phyloP scores from a whole-genome alignment of 2,797 vertebrate species.

The Chanos chanos region DNA sequence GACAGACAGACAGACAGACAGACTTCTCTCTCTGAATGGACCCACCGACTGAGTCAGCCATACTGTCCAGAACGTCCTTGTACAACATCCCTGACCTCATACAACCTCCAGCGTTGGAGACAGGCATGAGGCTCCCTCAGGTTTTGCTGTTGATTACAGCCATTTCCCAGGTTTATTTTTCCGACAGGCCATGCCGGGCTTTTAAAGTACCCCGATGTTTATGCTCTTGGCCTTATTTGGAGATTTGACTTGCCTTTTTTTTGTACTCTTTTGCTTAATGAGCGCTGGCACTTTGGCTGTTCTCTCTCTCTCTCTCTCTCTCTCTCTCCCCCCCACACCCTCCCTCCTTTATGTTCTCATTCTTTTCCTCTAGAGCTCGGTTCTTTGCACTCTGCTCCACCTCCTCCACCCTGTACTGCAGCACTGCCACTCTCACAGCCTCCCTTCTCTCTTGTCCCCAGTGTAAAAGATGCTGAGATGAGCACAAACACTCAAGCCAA shows the following conservation, averaged over 20 bases:
- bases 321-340: not conserved
- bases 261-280: slow-evolving; percentile 45
- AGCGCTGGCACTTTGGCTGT: slow-evolving; percentile 44
- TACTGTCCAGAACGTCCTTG: not conserved
- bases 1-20: too few relatives aligned
- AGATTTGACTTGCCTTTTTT: slow-evolving; percentile 29
- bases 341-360: not conserved
- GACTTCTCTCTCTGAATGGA: too few relatives aligned
- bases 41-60: not conserved
- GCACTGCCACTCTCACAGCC: not conserved
- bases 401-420: slow-evolving; percentile 10
- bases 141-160: slow-evolving; percentile 14
- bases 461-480: slow-evolving; percentile 9
- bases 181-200: slow-evolving; percentile 4
- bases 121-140: slow-evolving; percentile 16
- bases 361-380: slow-evolving; percentile 21
- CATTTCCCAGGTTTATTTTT: slow-evolving; percentile 35
- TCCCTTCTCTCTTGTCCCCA: slow-evolving; percentile 9
- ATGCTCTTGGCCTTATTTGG: slow-evolving; percentile 32
- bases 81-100: not conserved
- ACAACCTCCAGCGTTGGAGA: not conserved
- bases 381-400: slow-evolving; percentile 12
- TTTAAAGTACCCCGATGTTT: slow-evolving; percentile 22
- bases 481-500: slow-evolving; percentile 1
- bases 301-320: slow-evolving; percentile 10